Conservation (phyloP, 2,888 invertebrate genomes). For the Callosobruchus maculatus region DNA sequence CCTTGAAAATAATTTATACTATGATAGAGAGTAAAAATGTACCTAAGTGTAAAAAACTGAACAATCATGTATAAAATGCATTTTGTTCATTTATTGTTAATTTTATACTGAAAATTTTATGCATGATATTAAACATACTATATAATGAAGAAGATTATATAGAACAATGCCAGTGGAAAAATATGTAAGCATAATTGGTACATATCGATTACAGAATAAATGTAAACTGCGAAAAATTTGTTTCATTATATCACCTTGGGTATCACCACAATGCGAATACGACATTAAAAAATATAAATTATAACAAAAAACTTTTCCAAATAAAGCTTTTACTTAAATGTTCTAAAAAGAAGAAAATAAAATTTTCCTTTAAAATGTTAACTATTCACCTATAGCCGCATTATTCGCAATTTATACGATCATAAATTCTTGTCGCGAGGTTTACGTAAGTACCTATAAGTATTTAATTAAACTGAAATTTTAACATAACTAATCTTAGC, state of each 20-base stretch:
- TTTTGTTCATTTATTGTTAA: neutral
- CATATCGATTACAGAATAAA: slow-evolving; percentile 37
- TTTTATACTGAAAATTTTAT: slow-evolving; percentile 11
- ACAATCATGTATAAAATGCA: slow-evolving; percentile 24
- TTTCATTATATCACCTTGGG: neutral
- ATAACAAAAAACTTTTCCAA: no score
- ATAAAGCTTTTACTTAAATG: no score
- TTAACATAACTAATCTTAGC: no score
- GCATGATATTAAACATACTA: slow-evolving; percentile 15
- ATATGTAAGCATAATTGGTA: slow-evolving; percentile 38
- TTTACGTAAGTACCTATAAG: no score
- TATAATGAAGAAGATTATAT: slow-evolving; percentile 20
- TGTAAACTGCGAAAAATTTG: slow-evolving; percentile 23
- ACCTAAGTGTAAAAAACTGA: slow-evolving; percentile 21
- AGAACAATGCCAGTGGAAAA: slow-evolving; percentile 21
- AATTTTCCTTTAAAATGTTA: no score
- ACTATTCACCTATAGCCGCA: no score
- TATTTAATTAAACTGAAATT: no score
- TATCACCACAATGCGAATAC: no score
- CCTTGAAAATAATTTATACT: neutral
- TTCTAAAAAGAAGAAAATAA: no score
- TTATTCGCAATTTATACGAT: no score
- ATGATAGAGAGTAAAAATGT: slow-evolving; percentile 23
- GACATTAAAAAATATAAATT: no score
- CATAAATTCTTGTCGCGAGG: no score